Evolutionary conservation across 2,888 invertebrate species (phyloP).

Genomic region (Neoaliturus tenellus): DNA sequence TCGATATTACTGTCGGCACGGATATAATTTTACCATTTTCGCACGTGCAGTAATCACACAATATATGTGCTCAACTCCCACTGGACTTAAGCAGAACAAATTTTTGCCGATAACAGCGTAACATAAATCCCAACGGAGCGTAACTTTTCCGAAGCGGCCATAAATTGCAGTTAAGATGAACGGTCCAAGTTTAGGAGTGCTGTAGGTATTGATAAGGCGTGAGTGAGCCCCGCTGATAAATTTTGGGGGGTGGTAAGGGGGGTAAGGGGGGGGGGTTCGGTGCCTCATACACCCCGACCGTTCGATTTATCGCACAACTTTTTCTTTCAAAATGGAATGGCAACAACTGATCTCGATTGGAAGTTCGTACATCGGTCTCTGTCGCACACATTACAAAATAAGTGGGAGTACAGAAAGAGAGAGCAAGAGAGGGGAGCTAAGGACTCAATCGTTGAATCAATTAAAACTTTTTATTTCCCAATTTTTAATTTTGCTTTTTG

Average conservation of each 20-base stretch:
- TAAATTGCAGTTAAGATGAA: constrained; percentile 55
- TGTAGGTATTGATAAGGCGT: constrained; percentile 54
- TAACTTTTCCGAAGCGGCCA: constrained; percentile 42
- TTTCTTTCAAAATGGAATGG: constrained; percentile 56
- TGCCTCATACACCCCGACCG: constrained; percentile 10
- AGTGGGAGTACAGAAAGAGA: background rate
- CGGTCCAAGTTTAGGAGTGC: constrained; percentile 48
- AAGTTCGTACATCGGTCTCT: constrained; percentile 51
- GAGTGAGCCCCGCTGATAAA: constrained; percentile 47
- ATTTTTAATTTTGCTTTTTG: background rate
- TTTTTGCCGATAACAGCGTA: constrained; percentile 40
- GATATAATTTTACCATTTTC: too few relatives aligned
- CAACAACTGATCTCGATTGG: constrained; percentile 54
- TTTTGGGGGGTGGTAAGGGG: constrained; percentile 20
- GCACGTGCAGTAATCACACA: background rate
- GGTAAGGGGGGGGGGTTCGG: constrained; percentile 2
- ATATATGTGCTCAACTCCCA: constrained; percentile 9
- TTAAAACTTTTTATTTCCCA: background rate
- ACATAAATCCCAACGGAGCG: constrained; percentile 43
- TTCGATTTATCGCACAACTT: constrained; percentile 58
- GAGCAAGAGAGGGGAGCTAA: background rate
- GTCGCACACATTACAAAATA: constrained; percentile 16
- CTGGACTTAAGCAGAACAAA: background rate
- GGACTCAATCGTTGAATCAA: background rate
- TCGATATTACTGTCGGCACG: too few relatives aligned